Base-by-base conservation (phyloP, 2,797 vertebrate genomes). In the Crax fasciolata region DNA sequence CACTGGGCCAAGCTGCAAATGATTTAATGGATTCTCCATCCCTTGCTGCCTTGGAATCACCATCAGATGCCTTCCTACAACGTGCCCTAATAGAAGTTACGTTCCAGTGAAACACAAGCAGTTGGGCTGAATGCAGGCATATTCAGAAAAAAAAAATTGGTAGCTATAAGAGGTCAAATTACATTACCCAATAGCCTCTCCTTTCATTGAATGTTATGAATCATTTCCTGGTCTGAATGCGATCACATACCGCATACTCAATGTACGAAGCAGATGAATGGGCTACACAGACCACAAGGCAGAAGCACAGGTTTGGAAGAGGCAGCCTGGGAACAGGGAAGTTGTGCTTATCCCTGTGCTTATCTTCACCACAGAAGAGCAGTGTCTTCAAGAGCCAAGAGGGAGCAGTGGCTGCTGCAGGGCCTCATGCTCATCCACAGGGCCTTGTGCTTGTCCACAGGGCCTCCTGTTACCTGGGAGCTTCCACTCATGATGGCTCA, bases 151-250 rank as follows among this genome's bases (percentile, higher is more conserved):
- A 74, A 21, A 15, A 38, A 61, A 21, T 58, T 51, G n/a, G 71
- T 89, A 80, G 68, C 61, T 63, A 76, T 48, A 63, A 77, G 86
- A 94, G 91, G 63, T 93, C 79, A 94, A 89, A 94, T 86, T 79
- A 88, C 67, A 79, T 88, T 94, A 93, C 52, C 83, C 63, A 86
- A 59, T 73, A 74, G 91, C 91, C 79, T 94, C 76, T 88, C 76
- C 84, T 94, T 93, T 84, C 93, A 94, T 90, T 93, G 78, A 62
- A 90, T 75, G 88, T 88, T 93, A 95, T 92, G 61, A 96, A 96
- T 94, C 83, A 95, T 93, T 96, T 94, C 94, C 95, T 95, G 41
- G 80, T 49, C 59, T 0, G 0, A 91, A 91, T 88, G 62, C 38
- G 70, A 94, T 94, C 87, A 52, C 91, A 89, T 59, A 90, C 77